Conservation (phyloP, 2,113 vertebrate species). For the Semnornis frantzii region DNA sequence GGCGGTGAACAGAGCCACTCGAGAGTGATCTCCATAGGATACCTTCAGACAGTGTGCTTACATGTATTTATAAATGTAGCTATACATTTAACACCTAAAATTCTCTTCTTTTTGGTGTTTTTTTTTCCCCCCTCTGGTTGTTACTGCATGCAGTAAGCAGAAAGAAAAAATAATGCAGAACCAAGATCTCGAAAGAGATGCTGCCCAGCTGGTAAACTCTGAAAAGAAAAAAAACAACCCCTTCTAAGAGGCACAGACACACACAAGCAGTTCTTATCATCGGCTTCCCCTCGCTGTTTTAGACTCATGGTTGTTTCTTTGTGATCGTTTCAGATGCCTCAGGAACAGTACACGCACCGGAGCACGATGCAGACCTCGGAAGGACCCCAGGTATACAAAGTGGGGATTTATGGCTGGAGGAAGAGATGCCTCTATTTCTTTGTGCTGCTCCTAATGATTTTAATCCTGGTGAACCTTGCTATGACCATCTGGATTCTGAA, state of each 20-base stretch:
- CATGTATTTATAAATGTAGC: not conserved
- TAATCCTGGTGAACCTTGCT: slow-evolving; percentile 98
- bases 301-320: slow-evolving; percentile 15
- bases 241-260: not conserved
- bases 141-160: not conserved
- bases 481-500: slow-evolving; percentile 99
- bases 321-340: slow-evolving; percentile 89
- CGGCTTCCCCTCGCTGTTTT: not conserved
- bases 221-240: not conserved
- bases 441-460: slow-evolving; percentile 97
- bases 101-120: too few relatives aligned
- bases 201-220: not conserved
- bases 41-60: not conserved
- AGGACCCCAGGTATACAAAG: slow-evolving; percentile 96
- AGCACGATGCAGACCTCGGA: slow-evolving; percentile 92
- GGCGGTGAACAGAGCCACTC: not conserved
- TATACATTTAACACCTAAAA: not conserved
- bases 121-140: too few relatives aligned
- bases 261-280: not conserved
- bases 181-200: not conserved
- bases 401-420: slow-evolving; percentile 99
- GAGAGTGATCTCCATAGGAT: slow-evolving; percentile 16
- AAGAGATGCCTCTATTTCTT: slow-evolving; percentile 99
- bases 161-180: not conserved
- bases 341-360: slow-evolving; percentile 94